Evolutionary conservation across 2,113 vertebrate genomes (phyloP).

Genomic region (Epinephelus cyanopodus): DNA sequence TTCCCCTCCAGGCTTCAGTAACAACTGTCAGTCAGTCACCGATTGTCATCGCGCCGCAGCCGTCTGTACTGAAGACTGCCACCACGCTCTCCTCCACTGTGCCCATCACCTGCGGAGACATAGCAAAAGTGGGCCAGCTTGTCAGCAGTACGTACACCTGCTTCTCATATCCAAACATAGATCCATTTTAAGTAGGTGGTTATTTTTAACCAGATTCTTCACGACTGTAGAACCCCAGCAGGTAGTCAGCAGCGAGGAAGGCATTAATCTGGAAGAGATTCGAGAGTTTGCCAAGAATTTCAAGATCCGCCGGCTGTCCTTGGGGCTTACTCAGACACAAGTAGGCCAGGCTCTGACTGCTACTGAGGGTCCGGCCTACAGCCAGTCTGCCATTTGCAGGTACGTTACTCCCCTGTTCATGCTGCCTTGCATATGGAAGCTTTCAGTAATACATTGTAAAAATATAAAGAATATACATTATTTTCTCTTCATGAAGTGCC

Average conservation of each 20-base stretch:
- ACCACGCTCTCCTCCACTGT: conserved; percentile 80
- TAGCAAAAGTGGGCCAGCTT: conserved; percentile 93
- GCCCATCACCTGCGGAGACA: conserved; percentile 90
- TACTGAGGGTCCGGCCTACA: conserved; percentile 96
- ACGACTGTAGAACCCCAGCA: conserved; percentile 87
- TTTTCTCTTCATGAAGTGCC: background rate
- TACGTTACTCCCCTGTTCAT: conserved; percentile 62
- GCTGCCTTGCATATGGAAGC: background rate
- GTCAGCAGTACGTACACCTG: conserved; percentile 90
- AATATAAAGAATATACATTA: background rate
- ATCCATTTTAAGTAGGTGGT: conserved; percentile 37
- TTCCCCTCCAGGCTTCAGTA: conserved; percentile 68
- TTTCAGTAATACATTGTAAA: background rate
- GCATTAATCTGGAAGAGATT: conserved; percentile 97
- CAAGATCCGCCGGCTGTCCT: conserved; percentile 94
- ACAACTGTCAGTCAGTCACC: conserved; percentile 86
- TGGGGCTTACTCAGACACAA: conserved; percentile 96
- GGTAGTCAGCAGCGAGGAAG: conserved; percentile 87
- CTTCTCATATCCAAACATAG: conserved; percentile 35
- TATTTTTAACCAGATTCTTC: conserved; percentile 61
- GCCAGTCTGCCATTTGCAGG: conserved; percentile 98
- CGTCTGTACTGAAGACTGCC: conserved; percentile 78
- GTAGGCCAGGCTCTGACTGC: conserved; percentile 96
- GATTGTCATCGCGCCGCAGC: conserved; percentile 88
- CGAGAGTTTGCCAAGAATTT: conserved; percentile 98